Conservation (phyloP, 2,888 invertebrate genomes). For the Leucophora obtusa region DNA sequence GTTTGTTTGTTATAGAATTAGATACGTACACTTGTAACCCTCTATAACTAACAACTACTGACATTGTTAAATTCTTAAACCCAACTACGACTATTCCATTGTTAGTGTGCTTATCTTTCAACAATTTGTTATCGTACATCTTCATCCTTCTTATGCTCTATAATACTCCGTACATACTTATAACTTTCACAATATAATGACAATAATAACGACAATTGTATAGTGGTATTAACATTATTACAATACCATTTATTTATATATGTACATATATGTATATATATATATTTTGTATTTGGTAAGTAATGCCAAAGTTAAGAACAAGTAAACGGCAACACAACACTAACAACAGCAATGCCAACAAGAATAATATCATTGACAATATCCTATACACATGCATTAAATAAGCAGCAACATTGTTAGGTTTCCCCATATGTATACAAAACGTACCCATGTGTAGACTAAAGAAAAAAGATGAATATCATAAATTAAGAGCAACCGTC, state of each 20-base stretch:
- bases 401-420: constrained; percentile 21
- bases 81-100: too few relatives aligned
- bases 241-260: constrained; percentile 41
- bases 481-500: constrained; percentile 61
- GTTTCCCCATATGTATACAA: not conserved
- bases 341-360: constrained; percentile 32
- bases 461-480: constrained; percentile 42
- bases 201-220: constrained; percentile 49
- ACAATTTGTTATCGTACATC: not conserved
- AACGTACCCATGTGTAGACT: not conserved
- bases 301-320: constrained; percentile 17
- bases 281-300: not conserved
- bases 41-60: too few relatives aligned
- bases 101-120: not conserved
- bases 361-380: constrained; percentile 65
- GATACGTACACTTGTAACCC: too few relatives aligned
- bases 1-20: too few relatives aligned
- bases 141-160: not conserved
- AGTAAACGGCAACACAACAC: too few relatives aligned
- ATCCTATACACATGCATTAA: constrained; percentile 51
- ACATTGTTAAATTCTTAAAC: too few relatives aligned
- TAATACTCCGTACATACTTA: constrained; percentile 10
- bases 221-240: constrained; percentile 40
- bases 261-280: too few relatives aligned
- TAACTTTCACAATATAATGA: constrained; percentile 39